Base-by-base conservation (phyloP, 1,140 invertebrate genomes). In the Orius laevigatus region DNA sequence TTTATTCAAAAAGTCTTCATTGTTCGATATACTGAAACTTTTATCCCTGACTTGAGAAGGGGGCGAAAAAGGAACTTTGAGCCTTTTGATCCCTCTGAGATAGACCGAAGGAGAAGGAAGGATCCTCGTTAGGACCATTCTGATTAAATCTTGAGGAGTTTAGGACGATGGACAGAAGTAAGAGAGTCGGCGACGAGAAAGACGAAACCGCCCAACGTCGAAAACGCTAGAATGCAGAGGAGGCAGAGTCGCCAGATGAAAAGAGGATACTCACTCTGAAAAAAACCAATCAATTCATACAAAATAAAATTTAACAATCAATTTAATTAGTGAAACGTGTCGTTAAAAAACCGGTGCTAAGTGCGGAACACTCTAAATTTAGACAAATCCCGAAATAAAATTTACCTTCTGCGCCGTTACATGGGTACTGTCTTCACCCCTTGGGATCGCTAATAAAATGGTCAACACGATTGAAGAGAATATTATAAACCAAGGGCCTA, bases 1-100 rank as follows among this genome's bases (percentile, higher is more conserved):
- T 70, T 85, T 76, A 15, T 64, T 59, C 33, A 71, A 60, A 59
- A 76, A 76, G 46, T 73, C 72, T 25, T 66, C 71, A 52, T 71
- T 71, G 47, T 69, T 67, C 44, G 66, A 66, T 38, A 77, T 70
- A 25, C 67, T 64, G 51, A 74, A 74, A 49, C 43, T 45, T 31
- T 45, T 45, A 5, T 45, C 19, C n/a, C 43, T 45, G 25, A 31
- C 20, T 45, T 45, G 43, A 33, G 36, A 12, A 9, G 19, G 39
- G 9, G 19, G 5, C 8, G 39, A 18, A 18, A 19, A 18, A 41
- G 39, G 5, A 11, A 9, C 19, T 41, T 5, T 18, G 39, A 18
- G 19, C 5, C 19, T 25, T 25, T 25, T 25, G 8, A 25, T n/a
- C 1, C 19, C 14, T 39, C 19, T 5, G 8, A 38, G 10, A 31